A percentile compares a stretch with the other conserved stretches of the same genome.
These are phyloP conservation scores for Gibbula magus DNA, from an alignment of 2,888 invertebrate species.

Conservation along the genomic window DNA sequence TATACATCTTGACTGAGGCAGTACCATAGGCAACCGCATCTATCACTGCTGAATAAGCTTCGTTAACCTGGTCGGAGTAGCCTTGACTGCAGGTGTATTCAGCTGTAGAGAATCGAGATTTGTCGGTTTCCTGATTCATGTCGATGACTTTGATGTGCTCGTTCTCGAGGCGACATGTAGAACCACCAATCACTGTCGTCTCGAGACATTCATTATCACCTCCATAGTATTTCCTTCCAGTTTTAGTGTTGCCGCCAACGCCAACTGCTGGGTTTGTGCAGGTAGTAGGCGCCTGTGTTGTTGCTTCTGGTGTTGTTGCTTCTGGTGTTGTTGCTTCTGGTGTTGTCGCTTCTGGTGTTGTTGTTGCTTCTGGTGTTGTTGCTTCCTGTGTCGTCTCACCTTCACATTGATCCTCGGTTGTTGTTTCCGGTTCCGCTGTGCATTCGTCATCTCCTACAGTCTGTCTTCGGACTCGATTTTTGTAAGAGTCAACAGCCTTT, in stretches of 20 bases:
- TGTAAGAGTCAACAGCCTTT: neutral
- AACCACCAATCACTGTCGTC: constrained; percentile 1
- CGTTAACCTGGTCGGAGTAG: constrained; percentile 45
- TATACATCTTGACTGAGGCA: constrained; percentile 47
- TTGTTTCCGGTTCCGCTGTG: neutral
- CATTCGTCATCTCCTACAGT: constrained; percentile 1
- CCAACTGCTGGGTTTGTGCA: constrained; percentile 31
- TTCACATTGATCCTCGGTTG: neutral
- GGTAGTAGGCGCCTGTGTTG: constrained; percentile 13
- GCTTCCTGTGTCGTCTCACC: no score
- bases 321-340: neutral
- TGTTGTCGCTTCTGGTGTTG: neutral
- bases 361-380: no score
- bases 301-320: neutral
- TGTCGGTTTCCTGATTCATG: constrained; percentile 26
- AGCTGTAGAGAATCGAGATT: constrained; percentile 29
- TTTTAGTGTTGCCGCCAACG: constrained; percentile 41
- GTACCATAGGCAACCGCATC: constrained; percentile 51
- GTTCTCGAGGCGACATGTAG: constrained; percentile 27
- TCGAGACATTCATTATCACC: constrained; percentile 31
- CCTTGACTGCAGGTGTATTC: constrained; percentile 46
- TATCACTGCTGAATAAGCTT: constrained; percentile 47
- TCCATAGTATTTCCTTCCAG: constrained; percentile 34
- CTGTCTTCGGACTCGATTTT: neutral
- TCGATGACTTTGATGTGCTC: constrained; percentile 34